Conservation (phyloP, 2,888 invertebrate species). For the Xanthorhoe designata region DNA sequence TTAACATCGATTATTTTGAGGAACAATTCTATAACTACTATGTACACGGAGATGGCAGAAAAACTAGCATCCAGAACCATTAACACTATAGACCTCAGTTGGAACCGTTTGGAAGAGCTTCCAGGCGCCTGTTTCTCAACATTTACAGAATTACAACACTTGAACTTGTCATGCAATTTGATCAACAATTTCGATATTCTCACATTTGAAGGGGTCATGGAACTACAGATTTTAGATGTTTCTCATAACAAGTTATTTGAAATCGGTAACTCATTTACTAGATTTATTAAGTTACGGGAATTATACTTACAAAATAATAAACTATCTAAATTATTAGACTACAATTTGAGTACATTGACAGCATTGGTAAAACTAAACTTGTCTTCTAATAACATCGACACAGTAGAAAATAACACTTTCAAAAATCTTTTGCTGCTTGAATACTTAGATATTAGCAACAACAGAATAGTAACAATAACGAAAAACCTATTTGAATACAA, state of each 20-base stretch:
- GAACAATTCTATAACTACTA: constrained; percentile 20
- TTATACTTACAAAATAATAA: constrained; percentile 33
- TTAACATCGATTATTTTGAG: constrained; percentile 13
- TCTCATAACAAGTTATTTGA: constrained; percentile 27
- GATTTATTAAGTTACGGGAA: constrained; percentile 25
- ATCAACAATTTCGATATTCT: constrained; percentile 30
- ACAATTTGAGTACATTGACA: constrained; percentile 20
- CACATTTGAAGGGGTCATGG: constrained; percentile 32
- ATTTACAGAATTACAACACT: constrained; percentile 23
- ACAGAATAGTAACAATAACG: constrained; percentile 26
- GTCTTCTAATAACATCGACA: constrained; percentile 25
- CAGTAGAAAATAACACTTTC: constrained; percentile 25
- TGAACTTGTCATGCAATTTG: constrained; percentile 33
- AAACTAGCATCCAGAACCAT: constrained; percentile 13
- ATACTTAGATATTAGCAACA: constrained; percentile 37
- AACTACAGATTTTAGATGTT: constrained; percentile 25
- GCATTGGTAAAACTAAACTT: constrained; percentile 20
- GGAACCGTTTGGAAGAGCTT: constrained; percentile 18
- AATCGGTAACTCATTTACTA: constrained; percentile 29
- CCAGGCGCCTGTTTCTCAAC: constrained; percentile 26
- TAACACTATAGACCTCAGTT: constrained; percentile 24
- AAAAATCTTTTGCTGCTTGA: constrained; percentile 18
- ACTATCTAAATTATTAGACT: constrained; percentile 16
- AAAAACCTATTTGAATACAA: constrained; percentile 29
- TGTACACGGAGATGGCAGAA: constrained; percentile 3